These are phyloP conservation scores for Philypnodon macrostomus DNA, from an alignment of 2,797 vertebrate genomes.

Conservation along the genomic window DNA sequence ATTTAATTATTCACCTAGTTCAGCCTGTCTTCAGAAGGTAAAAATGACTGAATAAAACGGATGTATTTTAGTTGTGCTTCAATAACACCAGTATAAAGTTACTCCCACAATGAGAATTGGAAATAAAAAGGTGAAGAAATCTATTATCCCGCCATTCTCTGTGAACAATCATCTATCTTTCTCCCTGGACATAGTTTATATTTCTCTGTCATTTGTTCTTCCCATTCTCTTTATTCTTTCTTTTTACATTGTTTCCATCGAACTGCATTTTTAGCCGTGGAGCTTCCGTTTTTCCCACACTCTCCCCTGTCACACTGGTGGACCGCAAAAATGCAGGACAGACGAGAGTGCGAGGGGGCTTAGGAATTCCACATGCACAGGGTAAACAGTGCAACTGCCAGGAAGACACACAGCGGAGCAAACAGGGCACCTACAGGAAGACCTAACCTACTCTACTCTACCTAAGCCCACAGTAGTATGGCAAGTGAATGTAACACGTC, in stretches of 20 bases:
- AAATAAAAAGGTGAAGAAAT: conserved; percentile 70
- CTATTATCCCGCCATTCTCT: conserved; percentile 67
- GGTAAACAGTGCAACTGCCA: conserved; percentile 85
- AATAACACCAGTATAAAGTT: conserved; percentile 67
- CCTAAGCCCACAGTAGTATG: conserved; percentile 21
- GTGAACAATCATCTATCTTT: conserved; percentile 70
- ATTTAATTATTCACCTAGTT: too few species aligned
- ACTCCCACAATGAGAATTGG: conserved; percentile 55
- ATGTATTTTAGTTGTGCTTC: conserved; percentile 68
- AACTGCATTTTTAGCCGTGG: conserved; percentile 88
- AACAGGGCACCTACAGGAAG: conserved; percentile 74
- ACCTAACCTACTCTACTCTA: conserved; percentile 60
- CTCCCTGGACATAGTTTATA: conserved; percentile 77
- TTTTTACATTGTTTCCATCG: conserved; percentile 80
- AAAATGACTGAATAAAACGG: conserved; percentile 21
- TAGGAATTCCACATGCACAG: conserved; percentile 88
- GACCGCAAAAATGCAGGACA: conserved; percentile 94
- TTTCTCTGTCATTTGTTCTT: conserved; percentile 74
- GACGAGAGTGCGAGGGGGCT: conserved; percentile 85
- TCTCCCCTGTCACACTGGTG: conserved; percentile 92
- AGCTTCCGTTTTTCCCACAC: conserved; percentile 98
- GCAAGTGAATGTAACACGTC: conserved; percentile 35
- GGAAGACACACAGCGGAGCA: conserved; percentile 74
- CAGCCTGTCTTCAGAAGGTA: conserved; percentile 9
- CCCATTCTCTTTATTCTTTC: conserved; percentile 57